phyloP scores from a whole-genome alignment of 1,140 invertebrate species.

The Lordiphosa mommai region DNA sequence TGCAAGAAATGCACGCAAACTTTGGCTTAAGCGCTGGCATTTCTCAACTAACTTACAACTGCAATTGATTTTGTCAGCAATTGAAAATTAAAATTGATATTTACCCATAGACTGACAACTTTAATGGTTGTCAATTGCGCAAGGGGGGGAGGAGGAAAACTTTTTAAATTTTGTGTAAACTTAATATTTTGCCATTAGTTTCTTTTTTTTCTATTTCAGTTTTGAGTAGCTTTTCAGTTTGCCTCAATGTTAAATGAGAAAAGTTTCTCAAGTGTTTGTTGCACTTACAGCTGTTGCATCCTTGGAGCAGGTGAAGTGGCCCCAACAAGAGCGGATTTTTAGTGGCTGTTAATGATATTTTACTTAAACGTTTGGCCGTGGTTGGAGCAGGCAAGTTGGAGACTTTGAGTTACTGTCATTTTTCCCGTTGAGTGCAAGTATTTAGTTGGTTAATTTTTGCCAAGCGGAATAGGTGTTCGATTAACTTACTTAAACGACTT shows the following conservation, averaged over 20 bases:
- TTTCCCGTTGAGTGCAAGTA: conserved; percentile 1
- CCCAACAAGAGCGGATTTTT: conserved; percentile 17
- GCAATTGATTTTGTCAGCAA: conserved; percentile 29
- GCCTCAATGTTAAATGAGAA: conserved; percentile 71
- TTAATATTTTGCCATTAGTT: conserved; percentile 73
- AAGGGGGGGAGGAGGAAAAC: conserved; percentile 31
- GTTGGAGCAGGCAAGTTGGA: conserved; percentile 4
- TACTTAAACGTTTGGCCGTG: conserved; percentile 37
- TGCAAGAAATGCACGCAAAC: conserved; percentile 29
- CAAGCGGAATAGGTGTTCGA: no score
- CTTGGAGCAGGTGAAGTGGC: conserved; percentile 44
- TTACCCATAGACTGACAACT: conserved; percentile 39
- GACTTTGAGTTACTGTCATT: conserved; percentile 18
- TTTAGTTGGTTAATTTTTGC: no score
- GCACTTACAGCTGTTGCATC: conserved; percentile 34
- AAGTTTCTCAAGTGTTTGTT: conserved; percentile 71
- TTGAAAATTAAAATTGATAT: conserved; percentile 72
- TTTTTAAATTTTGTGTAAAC: conserved; percentile 61
- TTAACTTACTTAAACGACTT: no score
- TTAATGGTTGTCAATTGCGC: conserved; percentile 62
- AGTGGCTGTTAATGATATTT: conserved; percentile 56
- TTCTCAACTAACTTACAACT: conserved; percentile 5
- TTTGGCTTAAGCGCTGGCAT: conserved; percentile 22
- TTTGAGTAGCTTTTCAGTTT: conserved; percentile 76
- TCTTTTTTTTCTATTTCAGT: conserved; percentile 58